Base-by-base conservation (phyloP, 2,888 invertebrate species). In the Seira ritae region DNA sequence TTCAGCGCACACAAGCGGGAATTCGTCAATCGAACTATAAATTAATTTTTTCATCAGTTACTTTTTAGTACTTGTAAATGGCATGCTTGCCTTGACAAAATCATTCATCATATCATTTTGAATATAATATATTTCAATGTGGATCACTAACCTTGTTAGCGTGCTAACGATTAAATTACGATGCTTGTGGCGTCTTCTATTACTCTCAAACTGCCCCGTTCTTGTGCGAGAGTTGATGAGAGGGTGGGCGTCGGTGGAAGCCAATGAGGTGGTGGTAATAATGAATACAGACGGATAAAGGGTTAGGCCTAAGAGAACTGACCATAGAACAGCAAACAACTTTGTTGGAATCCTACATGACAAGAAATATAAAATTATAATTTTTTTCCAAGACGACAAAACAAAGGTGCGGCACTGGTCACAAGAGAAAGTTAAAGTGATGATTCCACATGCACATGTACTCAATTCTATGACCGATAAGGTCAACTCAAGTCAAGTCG, bases 181-280 rank as follows among this genome's bases (percentile, higher is more conserved):
- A 55, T 80, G 46, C 24, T 70, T 74, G 55, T 80, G 80, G 23
- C 55, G 3, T 17, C 22, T 80, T 19, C 74, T 74, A 0, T 22
- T 62, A 12, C 42, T 73, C 60, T 80, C 80, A 62, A 74, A 74
- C 23, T 50, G 37, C 0, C 23, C 20, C 10, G 78, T 78, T 69
- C 80, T 60, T 20, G 69, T 67, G 2, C 23, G 68, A 1, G 55
- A 55, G 15, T 15, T 17, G 15, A 74, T 60, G 68, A 74, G 72
- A n/a, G 80, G 80, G 15, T 37, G 42, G 8, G 80, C 80, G 12
- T 62, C 62, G 0, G 73, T 46, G 15, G 23, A 22, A 15, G 42
- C 67, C 19, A 55, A 12, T 15, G 15, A 22, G 22, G 46, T 24
- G 4, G 62, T 23, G 15, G 55, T 22, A 31, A 31, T 19, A 15